Evolutionary conservation across 2,888 invertebrate species (phyloP).

Genomic region (Calliopum simillimum): DNA sequence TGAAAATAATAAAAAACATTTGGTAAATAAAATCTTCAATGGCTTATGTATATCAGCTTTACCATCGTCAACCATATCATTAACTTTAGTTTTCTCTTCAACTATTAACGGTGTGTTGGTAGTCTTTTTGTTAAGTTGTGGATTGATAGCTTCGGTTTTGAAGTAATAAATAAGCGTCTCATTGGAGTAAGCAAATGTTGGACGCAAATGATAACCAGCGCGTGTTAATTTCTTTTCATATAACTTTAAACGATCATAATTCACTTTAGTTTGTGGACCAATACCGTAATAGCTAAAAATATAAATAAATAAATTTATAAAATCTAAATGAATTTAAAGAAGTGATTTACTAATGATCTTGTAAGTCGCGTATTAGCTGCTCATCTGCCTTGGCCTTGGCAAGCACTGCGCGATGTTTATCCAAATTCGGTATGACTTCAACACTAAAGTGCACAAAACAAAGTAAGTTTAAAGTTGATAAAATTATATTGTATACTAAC

Average conservation of each 20-base stretch:
- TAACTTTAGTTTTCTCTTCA: slow-evolving; percentile 24
- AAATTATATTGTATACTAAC: slow-evolving; percentile 44
- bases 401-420: slow-evolving; percentile 56
- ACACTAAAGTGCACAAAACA: slow-evolving; percentile 49
- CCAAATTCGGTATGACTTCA: slow-evolving; percentile 63
- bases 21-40: too few species aligned
- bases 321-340: background rate
- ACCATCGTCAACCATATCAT: slow-evolving; percentile 40
- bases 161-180: slow-evolving; percentile 58
- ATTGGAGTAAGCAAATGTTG: slow-evolving; percentile 55
- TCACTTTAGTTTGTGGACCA: slow-evolving; percentile 60
- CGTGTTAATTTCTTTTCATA: slow-evolving; percentile 51
- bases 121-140: slow-evolving; percentile 44
- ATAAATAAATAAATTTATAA: background rate
- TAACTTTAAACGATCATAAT: slow-evolving; percentile 53
- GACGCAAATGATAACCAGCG: slow-evolving; percentile 53
- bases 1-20: too few species aligned
- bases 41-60: background rate
- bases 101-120: slow-evolving; percentile 37
- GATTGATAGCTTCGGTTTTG: slow-evolving; percentile 45
- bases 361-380: slow-evolving; percentile 54
- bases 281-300: slow-evolving; percentile 57
- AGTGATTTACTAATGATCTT: slow-evolving; percentile 54
- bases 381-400: slow-evolving; percentile 54
- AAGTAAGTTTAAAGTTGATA: background rate